Percentiles rank a stretch among this genome's conserved stretches.
Evolutionary conservation across 2,888 invertebrate genomes (phyloP).

Genomic region (Pammene aurita): DNA sequence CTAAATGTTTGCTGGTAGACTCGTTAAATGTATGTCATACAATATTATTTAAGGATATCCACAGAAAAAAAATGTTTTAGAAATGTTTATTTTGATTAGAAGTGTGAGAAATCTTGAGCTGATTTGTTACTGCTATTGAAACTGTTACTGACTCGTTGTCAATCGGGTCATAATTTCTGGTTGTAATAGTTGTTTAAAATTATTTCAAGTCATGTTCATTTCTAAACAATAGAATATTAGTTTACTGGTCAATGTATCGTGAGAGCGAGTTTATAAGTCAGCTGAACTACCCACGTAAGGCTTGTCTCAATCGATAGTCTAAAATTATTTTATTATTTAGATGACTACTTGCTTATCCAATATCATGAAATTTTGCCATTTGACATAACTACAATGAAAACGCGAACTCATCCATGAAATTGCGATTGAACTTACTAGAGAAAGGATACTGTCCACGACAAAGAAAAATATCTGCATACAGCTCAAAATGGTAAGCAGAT

Average conservation of each 20-base stretch:
- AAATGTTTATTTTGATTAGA: no score
- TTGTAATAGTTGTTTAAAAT: neutral
- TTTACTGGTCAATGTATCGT: neutral
- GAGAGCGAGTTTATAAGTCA: neutral
- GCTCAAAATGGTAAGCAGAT: slow-evolving; percentile 22
- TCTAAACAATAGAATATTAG: neutral
- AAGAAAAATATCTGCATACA: neutral
- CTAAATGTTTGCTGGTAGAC: slow-evolving; percentile 28
- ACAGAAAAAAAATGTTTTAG: no score
- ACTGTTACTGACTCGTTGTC: no score
- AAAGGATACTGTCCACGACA: neutral
- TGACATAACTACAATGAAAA: no score
- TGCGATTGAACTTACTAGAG: neutral
- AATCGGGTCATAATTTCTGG: no score
- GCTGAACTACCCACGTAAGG: neutral
- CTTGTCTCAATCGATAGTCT: neutral
- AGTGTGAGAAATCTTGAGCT: no score
- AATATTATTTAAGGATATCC: no score
- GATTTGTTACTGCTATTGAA: no score
- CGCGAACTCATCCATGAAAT: neutral
- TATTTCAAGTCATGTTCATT: neutral
- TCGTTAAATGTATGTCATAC: no score
- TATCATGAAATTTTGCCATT: neutral
- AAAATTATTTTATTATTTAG: neutral
- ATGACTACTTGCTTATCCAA: neutral